Evolutionary conservation across 2,888 invertebrate genomes (phyloP), one percentile per base, ranked within the genome.

Genomic region (Scotopteryx bipunctaria): DNA sequence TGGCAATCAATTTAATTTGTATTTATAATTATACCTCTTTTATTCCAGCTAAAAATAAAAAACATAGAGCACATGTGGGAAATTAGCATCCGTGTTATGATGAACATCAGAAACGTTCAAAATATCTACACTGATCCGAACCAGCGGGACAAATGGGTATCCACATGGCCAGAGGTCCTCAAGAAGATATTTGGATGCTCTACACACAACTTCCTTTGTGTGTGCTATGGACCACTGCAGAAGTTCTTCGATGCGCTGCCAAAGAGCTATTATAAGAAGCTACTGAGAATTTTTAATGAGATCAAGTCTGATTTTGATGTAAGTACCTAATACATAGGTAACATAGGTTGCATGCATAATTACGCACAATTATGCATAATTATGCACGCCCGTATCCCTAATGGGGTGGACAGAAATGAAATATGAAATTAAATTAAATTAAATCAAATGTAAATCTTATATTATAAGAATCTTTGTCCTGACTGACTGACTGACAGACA

Each of bases 101-200:
- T 94, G 60, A 91, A 91, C 46, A 91, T 95, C 63, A 89, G 93
- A 55, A 92, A 93, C 49, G 91, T 94, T 2, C 91, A 92, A 40
- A 93, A 93, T 47, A 92, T 94, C 40, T 95, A 92, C 73, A 92
- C 93, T 15, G 92, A 93, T 56, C 91, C 92, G n/a, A 92, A 93
- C 49, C 90, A 93, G 69, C 90, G 92, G 1, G 90, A 93, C 66
- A 85, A 92, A 51, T 92, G 92, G 71, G 86, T 92, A 43, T 93
- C 93, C 5, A 89, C 93, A 1, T 91, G 92, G 82, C 88, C 91
- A 0, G 94, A 94, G 78, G 81, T 95, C 0, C 69, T 95, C 0
- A 94, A 94, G 69, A 94, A 91, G 65, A 44, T 93, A 11, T 78
- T 92, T 1, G 92, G 93, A n/a, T 67, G 87, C 46, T 95, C 95